Evolutionary conservation across 2,113 vertebrate species (phyloP).

Genomic region (Brachypodius melanocephalos): DNA sequence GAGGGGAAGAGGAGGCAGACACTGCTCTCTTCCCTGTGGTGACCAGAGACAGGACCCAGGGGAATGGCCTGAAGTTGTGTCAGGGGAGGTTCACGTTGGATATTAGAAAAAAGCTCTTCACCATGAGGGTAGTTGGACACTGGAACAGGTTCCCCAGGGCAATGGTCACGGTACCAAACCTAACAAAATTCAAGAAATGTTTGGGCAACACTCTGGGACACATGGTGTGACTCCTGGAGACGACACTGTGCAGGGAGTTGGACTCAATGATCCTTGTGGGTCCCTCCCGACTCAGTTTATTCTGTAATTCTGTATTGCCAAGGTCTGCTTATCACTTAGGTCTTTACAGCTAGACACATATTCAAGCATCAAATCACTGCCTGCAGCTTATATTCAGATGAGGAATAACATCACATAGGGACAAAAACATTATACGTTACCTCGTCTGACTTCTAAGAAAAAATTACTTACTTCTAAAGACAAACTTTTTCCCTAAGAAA

Average conservation of each 20-base stretch:
- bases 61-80: neutral
- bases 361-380: neutral
- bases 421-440: neutral
- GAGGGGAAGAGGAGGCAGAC: neutral
- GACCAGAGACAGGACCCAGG: neutral
- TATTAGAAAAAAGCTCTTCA: neutral
- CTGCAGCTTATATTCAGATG: neutral
- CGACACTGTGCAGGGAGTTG: neutral
- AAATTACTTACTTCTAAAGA: neutral
- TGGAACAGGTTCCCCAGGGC: too few relatives aligned
- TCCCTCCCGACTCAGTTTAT: neutral
- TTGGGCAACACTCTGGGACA: neutral
- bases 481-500: neutral
- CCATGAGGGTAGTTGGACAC: neutral
- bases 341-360: neutral
- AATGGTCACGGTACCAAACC: neutral
- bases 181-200: neutral
- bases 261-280: fast-evolving
- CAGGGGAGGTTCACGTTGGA: neutral
- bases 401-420: neutral
- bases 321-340: neutral
- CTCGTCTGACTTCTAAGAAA: neutral
- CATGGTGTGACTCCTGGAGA: too few relatives aligned
- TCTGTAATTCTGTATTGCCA: neutral
- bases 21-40: neutral